Base-by-base conservation (phyloP, 2,113 vertebrate species). In the Leiothrix lutea region DNA sequence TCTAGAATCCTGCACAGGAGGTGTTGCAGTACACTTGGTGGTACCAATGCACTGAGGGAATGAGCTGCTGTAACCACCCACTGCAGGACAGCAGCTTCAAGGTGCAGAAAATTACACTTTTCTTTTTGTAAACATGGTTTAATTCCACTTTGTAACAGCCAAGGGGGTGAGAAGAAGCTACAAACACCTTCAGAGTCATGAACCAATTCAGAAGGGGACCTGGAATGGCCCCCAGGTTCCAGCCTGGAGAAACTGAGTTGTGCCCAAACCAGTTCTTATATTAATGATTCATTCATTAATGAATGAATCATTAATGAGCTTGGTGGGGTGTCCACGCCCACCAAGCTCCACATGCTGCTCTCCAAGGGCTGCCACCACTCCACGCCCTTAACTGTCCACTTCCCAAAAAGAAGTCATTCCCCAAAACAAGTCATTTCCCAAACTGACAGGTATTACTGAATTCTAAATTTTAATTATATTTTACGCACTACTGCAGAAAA, bases 391-490 rank as follows among this genome's bases (percentile, higher is more conserved):
- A 9, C 48, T 18, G 19, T 12, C 73, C 36, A 5, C 77, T 44
- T 51, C 80, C 44, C 71, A 26, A 53, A 86, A 79, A 79, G 25
- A 62, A 83, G 50, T 29, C 4, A 35, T 94, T 92, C 48, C 47
- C 83, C 54, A 14, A 75, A 96, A 81, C 4, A 90, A 95, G 72
- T 53, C 38, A 58, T 96, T 94, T 78, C 69, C 92, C 67, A 71
- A 85, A 79, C 23, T 42, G 54, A 75, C 73, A 17, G 67, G 33
- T 75, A 57, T 70, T 61, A 75, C 57, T 18, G 26, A 94, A 91
- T 54, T 64, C 92, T 77, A 82, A 93, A 92, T 97, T 95, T 95
- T 95, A 95, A 96, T 95, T 88, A 54, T 36, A 25, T 92, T 96
- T 96, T 87, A 92, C 11, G 14, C 74, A 75, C 69, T 36, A 11